phyloP scores from a whole-genome alignment of 2,797 vertebrate genomes.

The Sebastes minor region DNA sequence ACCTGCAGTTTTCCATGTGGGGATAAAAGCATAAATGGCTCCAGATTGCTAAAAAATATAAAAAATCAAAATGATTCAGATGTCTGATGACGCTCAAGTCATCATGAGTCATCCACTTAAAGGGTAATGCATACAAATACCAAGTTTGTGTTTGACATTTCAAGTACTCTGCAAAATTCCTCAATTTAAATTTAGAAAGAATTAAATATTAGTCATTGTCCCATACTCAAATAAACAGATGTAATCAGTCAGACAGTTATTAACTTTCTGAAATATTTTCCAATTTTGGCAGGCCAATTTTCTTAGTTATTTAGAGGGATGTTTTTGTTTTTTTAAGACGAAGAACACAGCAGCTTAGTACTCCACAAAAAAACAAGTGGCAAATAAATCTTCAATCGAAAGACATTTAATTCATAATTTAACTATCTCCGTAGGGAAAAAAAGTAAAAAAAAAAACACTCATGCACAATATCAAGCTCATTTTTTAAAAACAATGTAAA shows the following conservation, averaged over 20 bases:
- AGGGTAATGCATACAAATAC: not conserved
- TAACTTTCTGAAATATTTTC: slow-evolving; percentile 22
- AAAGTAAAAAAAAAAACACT: not conserved
- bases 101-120: not conserved
- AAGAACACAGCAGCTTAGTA: slow-evolving; percentile 22
- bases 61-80: not conserved
- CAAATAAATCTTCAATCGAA: slow-evolving; percentile 45
- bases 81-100: not conserved
- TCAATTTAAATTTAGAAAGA: not conserved
- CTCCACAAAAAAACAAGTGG: slow-evolving; percentile 23
- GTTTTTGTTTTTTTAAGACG: not conserved
- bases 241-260: slow-evolving; percentile 10
- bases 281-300: slow-evolving; percentile 3
- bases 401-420: slow-evolving; percentile 44
- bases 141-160: not conserved
- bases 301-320: not conserved
- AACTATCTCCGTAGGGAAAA: slow-evolving; percentile 12
- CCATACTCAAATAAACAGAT: slow-evolving; percentile 13
- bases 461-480: slow-evolving; percentile 36
- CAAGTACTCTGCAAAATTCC: not conserved
- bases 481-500: slow-evolving; percentile 55
- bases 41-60: not conserved
- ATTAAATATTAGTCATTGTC: not conserved
- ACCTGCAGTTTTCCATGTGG: not conserved
- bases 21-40: not conserved